phyloP scores from a whole-genome alignment of 2,888 invertebrate species.

The Tipula unca region DNA sequence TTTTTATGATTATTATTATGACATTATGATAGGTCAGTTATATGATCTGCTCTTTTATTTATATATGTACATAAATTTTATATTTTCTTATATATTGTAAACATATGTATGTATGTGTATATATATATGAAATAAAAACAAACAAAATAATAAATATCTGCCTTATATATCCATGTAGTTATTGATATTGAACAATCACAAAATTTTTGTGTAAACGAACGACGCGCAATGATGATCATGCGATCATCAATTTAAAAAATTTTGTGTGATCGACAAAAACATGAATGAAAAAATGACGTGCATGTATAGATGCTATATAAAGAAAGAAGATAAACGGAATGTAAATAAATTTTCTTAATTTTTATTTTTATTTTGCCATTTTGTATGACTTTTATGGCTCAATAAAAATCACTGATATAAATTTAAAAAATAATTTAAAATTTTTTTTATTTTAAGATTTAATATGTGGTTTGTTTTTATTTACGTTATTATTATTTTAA shows the following conservation, averaged over 20 bases:
- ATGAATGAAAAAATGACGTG: not conserved
- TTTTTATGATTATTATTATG: constrained; percentile 8
- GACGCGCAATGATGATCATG: not conserved
- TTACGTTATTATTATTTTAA: not conserved
- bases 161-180: not conserved
- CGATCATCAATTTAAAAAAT: not conserved
- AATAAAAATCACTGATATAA: constrained; percentile 14
- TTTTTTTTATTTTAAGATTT: not conserved
- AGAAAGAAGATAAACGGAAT: not conserved
- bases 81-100: not conserved
- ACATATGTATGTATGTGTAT: not conserved
- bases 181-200: not conserved
- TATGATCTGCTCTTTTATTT: not conserved
- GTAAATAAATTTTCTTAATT: constrained; percentile 3
- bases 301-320: not conserved
- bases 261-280: not conserved
- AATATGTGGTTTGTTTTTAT: not conserved
- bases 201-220: not conserved
- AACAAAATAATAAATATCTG: not conserved
- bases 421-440: not conserved
- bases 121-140: not conserved
- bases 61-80: not conserved
- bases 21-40: not conserved
- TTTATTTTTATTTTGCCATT: constrained; percentile 9
- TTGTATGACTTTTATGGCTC: constrained; percentile 19